Percentiles rank a stretch among this genome's conserved stretches.
Evolutionary conservation across 2,113 vertebrate genomes (phyloP).

Genomic region (Synodontis membranacea): DNA sequence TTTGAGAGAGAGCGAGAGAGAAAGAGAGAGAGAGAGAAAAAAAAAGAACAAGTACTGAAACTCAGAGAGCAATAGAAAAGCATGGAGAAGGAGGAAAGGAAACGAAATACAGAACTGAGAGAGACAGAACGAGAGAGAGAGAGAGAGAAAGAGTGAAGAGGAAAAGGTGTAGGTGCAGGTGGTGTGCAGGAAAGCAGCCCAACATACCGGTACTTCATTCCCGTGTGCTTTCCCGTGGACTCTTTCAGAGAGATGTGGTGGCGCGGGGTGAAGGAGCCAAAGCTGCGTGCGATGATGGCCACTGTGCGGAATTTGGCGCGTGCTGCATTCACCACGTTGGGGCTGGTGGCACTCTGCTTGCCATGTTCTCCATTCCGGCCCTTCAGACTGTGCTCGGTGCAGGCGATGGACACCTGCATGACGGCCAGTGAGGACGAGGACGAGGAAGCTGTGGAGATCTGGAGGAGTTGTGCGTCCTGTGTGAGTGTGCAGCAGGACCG

Average conservation of each 20-base stretch:
- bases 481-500: not conserved
- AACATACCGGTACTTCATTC: slow-evolving; percentile 99
- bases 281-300: slow-evolving; percentile 95
- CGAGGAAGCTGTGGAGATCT: slow-evolving; percentile 13
- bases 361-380: slow-evolving; percentile 93
- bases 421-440: slow-evolving; percentile 58
- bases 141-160: not conserved
- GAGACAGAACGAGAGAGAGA: not conserved
- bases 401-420: slow-evolving; percentile 99
- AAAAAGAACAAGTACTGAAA: not conserved
- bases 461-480: slow-evolving; percentile 1
- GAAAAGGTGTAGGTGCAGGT: not conserved
- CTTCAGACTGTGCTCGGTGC: slow-evolving; percentile 97
- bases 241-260: slow-evolving; percentile 98
- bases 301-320: slow-evolving; percentile 95
- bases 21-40: not conserved
- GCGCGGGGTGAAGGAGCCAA: slow-evolving; percentile 92
- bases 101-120: not conserved
- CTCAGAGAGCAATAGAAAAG: not conserved
- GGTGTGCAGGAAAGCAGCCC: not conserved
- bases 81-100: not conserved
- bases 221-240: slow-evolving; percentile 96
- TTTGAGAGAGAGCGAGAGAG: not conserved
- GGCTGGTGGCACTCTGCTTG: slow-evolving; percentile 88
- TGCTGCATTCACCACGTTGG: slow-evolving; percentile 92